Conservation (phyloP, 2,888 invertebrate species). For the Timema podura region DNA sequence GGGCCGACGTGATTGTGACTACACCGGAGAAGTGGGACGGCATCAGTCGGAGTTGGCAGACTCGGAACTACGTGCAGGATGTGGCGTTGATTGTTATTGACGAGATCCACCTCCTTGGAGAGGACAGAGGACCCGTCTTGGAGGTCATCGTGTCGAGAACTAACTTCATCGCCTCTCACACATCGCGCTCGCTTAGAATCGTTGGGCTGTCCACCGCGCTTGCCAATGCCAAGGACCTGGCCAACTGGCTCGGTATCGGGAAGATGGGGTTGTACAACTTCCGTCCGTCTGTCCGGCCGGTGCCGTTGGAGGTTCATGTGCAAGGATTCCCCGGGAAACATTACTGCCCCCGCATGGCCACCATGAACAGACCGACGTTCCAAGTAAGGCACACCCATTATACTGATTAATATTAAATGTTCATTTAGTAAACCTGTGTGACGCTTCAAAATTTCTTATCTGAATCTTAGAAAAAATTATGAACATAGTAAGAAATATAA, state of each 20-base stretch:
- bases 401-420: too few relatives aligned
- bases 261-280: slow-evolving; percentile 93
- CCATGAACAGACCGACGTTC: slow-evolving; percentile 98
- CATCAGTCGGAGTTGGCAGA: slow-evolving; percentile 97
- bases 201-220: slow-evolving; percentile 96
- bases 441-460: too few relatives aligned
- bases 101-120: slow-evolving; percentile 95
- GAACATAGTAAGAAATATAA: too few relatives aligned
- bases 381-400: slow-evolving; percentile 46
- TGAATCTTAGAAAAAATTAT: too few relatives aligned
- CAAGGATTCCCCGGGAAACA: slow-evolving; percentile 96
- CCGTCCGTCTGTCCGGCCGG: slow-evolving; percentile 94
- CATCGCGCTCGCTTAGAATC: slow-evolving; percentile 75
- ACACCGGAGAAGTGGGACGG: slow-evolving; percentile 99
- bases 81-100: slow-evolving; percentile 94
- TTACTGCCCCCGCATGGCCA: slow-evolving; percentile 98
- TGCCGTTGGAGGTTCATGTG: slow-evolving; percentile 91
- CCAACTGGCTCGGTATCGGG: slow-evolving; percentile 91
- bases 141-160: slow-evolving; percentile 98
- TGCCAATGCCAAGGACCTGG: slow-evolving; percentile 95
- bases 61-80: slow-evolving; percentile 86
- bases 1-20: slow-evolving; percentile 91
- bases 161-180: slow-evolving; percentile 92
- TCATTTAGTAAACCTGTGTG: too few relatives aligned
- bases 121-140: slow-evolving; percentile 82